phyloP scores from a whole-genome alignment of 1,140 invertebrate genomes.

The Drosophila yakuba region DNA sequence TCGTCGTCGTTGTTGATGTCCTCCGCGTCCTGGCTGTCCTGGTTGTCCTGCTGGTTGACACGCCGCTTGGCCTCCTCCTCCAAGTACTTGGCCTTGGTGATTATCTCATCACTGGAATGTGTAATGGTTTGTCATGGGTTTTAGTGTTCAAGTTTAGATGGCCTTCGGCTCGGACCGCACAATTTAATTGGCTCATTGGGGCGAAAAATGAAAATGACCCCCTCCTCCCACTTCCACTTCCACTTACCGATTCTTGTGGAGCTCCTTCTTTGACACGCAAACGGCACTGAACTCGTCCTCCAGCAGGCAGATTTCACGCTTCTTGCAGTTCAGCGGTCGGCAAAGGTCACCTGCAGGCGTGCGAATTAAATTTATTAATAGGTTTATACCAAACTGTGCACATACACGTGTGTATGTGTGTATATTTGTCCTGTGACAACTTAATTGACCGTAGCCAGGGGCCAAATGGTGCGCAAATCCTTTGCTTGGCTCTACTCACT shows the following conservation, averaged over 20 bases:
- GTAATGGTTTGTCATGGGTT: conserved; percentile 2
- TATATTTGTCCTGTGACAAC: neutral
- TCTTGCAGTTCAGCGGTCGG: conserved; percentile 93
- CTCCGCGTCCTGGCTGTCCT: conserved; percentile 70
- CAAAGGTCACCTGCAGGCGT: conserved; percentile 91
- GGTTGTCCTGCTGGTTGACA: conserved; percentile 76
- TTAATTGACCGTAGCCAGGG: conserved; percentile 4
- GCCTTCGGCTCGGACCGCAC: conserved; percentile 35
- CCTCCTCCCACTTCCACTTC: neutral
- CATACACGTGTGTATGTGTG: neutral
- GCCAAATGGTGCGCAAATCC: conserved; percentile 1
- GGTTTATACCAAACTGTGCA: conserved; percentile 4
- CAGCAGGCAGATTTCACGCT: conserved; percentile 93
- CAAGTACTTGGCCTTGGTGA: conserved; percentile 88
- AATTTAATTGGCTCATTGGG: conserved; percentile 77
- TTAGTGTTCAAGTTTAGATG: conserved; percentile 7
- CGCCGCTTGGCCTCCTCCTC: conserved; percentile 85
- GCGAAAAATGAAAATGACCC: neutral
- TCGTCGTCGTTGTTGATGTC: conserved; percentile 80
- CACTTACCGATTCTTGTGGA: conserved; percentile 91
- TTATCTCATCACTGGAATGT: conserved; percentile 87
- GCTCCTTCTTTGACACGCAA: conserved; percentile 93
- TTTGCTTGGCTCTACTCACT: conserved; percentile 86
- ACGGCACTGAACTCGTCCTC: conserved; percentile 94
- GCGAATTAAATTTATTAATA: conserved; percentile 49